Conservation (phyloP, 30 jellyfish, hydroid and myxozoan species). For the Catostylus mosaicus region DNA sequence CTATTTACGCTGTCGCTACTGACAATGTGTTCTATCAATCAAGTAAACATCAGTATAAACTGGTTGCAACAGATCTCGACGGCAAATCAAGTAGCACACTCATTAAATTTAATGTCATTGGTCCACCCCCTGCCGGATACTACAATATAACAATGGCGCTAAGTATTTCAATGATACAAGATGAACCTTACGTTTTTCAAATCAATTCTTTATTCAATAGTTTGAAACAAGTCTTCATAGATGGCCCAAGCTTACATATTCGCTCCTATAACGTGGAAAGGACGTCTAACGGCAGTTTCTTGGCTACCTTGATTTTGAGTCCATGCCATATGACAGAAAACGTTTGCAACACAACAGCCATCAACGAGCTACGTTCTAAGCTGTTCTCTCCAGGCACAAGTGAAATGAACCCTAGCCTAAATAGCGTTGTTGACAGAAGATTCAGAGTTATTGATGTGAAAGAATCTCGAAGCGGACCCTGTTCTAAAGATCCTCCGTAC, state of each 20-base stretch:
- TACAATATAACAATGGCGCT: conserved; percentile 57
- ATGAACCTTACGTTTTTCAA: conserved; percentile 33
- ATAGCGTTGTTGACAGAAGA: neutral
- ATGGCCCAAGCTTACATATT: conserved; percentile 21
- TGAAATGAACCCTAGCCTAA: conserved; percentile 14
- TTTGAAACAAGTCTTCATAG: conserved; percentile 10
- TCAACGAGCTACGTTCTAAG: conserved; percentile 6
- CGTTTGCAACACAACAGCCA: conserved; percentile 24
- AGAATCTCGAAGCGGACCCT: conserved; percentile 59
- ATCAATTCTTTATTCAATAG: conserved; percentile 9
- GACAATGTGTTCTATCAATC: conserved; percentile 4
- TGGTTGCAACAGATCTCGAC: conserved; percentile 62
- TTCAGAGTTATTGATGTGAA: conserved; percentile 35
- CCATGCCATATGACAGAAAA: conserved; percentile 12
- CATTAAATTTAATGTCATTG: neutral
- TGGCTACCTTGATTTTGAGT: conserved; percentile 52
- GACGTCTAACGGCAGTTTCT: neutral
- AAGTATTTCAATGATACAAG: neutral
- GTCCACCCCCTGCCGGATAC: conserved; percentile 46
- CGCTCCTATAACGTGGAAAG: conserved; percentile 36
- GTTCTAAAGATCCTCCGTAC: conserved; percentile 38
- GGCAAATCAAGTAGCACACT: conserved; percentile 9
- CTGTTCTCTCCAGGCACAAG: conserved; percentile 39
- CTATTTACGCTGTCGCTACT: conserved; percentile 43
- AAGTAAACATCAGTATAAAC: conserved; percentile 3